Conservation (phyloP, 2,888 invertebrate species). For the Sympetrum striolatum region DNA sequence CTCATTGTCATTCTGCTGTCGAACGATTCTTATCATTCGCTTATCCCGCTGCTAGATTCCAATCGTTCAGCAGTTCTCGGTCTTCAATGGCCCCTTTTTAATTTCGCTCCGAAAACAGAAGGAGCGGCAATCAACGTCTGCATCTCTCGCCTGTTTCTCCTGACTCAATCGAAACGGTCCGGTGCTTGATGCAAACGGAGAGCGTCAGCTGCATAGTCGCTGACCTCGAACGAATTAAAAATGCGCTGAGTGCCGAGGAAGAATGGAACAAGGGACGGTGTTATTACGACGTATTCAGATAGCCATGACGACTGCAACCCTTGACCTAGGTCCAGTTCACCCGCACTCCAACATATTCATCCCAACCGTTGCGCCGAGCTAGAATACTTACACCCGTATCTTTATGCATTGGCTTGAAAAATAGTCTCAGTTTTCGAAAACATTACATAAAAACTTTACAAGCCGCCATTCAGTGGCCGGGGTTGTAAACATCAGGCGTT, state of each 20-base stretch:
- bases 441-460: too few relatives aligned
- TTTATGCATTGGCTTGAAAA: too few relatives aligned
- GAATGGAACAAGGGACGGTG: background rate
- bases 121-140: background rate
- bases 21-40: too few relatives aligned
- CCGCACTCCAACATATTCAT: background rate
- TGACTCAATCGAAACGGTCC: background rate
- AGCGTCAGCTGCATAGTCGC: background rate
- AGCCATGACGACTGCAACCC: background rate
- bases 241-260: background rate
- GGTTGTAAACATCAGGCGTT: too few relatives aligned
- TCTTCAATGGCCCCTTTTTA: background rate
- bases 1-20: too few relatives aligned
- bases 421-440: too few relatives aligned
- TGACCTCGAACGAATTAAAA: background rate
- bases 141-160: background rate
- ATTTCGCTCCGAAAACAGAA: background rate
- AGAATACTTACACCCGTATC: background rate
- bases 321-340: constrained; percentile 16
- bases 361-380: background rate
- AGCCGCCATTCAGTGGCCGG: too few relatives aligned
- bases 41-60: background rate
- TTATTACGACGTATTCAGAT: background rate
- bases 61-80: background rate
- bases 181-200: background rate